Percentiles rank a stretch among this genome's conserved stretches.
Evolutionary conservation across 2,888 invertebrate genomes (phyloP).

Genomic region (Julus scandinavius): DNA sequence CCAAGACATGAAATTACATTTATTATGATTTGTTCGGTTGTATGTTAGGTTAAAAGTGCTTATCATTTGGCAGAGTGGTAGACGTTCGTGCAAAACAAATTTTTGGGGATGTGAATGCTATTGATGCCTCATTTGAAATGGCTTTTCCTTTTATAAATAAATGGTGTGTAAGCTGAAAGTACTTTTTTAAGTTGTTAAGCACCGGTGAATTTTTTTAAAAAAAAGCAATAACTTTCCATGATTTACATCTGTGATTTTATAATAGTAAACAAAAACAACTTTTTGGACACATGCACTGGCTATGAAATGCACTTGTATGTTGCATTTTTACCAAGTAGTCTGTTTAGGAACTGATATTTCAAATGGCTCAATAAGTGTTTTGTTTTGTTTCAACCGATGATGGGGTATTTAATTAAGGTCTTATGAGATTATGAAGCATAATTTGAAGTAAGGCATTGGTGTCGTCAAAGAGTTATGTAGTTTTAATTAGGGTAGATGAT

Average conservation of each 20-base stretch:
- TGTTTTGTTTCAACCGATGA: neutral
- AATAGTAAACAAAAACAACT: neutral
- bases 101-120: neutral
- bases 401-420: neutral
- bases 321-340: neutral
- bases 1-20: neutral
- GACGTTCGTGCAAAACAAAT: neutral
- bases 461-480: neutral
- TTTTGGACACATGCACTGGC: neutral
- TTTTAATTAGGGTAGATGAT: slow-evolving; percentile 2
- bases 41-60: no score
- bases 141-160: neutral
- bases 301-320: neutral
- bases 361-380: slow-evolving; percentile 13
- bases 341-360: neutral
- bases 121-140: neutral
- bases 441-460: slow-evolving; percentile 6
- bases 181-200: neutral
- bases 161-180: neutral
- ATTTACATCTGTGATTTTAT: neutral
- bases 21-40: neutral
- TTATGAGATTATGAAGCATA: slow-evolving; percentile 21
- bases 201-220: neutral
- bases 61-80: neutral
- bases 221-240: neutral